phyloP scores from a whole-genome alignment of 1,140 invertebrate species.

The Drosophila parvula region DNA sequence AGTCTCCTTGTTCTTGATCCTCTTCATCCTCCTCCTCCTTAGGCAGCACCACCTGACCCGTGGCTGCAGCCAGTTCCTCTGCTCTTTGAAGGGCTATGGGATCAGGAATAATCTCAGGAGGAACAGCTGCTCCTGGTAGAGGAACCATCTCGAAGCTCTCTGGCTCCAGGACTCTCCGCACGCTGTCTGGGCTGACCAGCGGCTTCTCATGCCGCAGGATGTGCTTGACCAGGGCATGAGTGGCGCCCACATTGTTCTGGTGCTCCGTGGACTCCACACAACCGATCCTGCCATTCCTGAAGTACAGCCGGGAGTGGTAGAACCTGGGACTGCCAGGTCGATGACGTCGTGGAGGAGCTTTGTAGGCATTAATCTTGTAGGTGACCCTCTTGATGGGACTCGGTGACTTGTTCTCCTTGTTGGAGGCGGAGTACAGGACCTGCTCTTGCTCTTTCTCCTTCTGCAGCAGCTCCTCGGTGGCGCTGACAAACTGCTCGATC shows the following conservation, averaged over 20 bases:
- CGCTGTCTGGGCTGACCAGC: constrained; percentile 75
- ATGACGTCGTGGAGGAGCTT: constrained; percentile 57
- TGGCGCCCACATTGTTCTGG: constrained; percentile 79
- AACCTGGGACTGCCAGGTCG: constrained; percentile 73
- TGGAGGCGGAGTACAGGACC: constrained; percentile 23
- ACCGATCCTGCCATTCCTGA: constrained; percentile 81
- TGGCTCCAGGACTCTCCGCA: constrained; percentile 63
- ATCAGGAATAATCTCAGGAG: constrained; percentile 37
- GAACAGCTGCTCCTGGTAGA: constrained; percentile 60
- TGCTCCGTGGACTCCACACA: constrained; percentile 76
- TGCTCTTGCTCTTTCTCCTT: constrained; percentile 62
- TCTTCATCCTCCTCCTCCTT: constrained; percentile 29
- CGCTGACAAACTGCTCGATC: constrained; percentile 82
- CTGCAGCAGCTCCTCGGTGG: constrained; percentile 75
- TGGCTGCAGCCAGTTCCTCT: constrained; percentile 55
- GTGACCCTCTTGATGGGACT: constrained; percentile 64
- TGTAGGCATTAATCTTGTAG: constrained; percentile 80
- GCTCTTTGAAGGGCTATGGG: constrained; percentile 50
- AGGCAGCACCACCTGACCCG: constrained; percentile 52
- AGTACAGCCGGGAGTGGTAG: constrained; percentile 77
- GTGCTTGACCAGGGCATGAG: constrained; percentile 80
- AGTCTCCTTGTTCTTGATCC: constrained; percentile 18
- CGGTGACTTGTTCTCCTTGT: constrained; percentile 82
- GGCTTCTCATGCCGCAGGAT: constrained; percentile 81
- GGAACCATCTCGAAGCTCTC: constrained; percentile 54